These are phyloP conservation scores for Sprattus sprattus DNA, from an alignment of 2,113 vertebrate genomes.

Conservation along the genomic window DNA sequence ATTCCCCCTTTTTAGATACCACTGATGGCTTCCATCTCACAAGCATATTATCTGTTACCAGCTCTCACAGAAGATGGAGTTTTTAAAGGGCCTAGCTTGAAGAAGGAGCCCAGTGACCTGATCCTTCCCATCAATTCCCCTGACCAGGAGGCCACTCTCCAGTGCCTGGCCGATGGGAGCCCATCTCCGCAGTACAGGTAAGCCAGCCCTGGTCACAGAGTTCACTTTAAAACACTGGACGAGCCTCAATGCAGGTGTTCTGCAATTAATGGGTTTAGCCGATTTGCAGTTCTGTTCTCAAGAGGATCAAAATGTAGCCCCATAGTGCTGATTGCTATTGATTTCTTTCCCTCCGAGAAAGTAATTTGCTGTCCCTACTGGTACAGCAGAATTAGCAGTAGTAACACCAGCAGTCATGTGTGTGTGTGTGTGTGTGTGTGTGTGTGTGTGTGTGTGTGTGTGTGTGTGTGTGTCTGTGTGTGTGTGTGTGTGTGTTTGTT, in stretches of 20 bases:
- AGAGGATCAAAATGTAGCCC: conserved; percentile 50
- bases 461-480: too few relatives aligned
- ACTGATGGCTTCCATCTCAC: not conserved
- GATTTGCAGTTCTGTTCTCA: conserved; percentile 46
- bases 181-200: conserved; percentile 72
- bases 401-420: not conserved
- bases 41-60: conserved; percentile 41
- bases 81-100: conserved; percentile 76
- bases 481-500: too few relatives aligned
- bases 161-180: conserved; percentile 68
- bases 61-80: conserved; percentile 68
- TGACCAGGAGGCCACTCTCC: conserved; percentile 67
- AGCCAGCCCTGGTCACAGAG: conserved; percentile 32
- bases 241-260: conserved; percentile 23
- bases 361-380: conserved; percentile 34
- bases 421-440: too few relatives aligned
- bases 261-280: conserved; percentile 40
- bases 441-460: too few relatives aligned
- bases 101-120: conserved; percentile 71
- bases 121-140: conserved; percentile 71
- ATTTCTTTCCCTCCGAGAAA: conserved; percentile 42
- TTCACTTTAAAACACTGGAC: conserved; percentile 19
- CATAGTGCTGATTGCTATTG: conserved; percentile 57
- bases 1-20: not conserved
- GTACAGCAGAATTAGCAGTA: conserved; percentile 23